Evolutionary conservation across 2,888 invertebrate genomes (phyloP).

Genomic region (Pammene aurita): DNA sequence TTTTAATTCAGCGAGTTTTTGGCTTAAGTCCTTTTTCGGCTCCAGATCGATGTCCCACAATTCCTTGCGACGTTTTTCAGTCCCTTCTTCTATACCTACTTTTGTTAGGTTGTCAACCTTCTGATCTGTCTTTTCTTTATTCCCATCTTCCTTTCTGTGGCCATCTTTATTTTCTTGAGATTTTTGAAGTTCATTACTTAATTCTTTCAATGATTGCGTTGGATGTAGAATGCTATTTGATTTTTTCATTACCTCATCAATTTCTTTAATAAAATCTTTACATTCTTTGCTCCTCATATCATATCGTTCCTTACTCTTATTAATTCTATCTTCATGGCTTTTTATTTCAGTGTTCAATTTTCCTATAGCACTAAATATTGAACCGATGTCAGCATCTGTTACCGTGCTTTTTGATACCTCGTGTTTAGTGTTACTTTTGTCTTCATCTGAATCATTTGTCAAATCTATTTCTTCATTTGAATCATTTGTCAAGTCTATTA

Average conservation of each 20-base stretch:
- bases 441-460: conserved; percentile 16
- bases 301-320: conserved; percentile 64
- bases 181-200: conserved; percentile 39
- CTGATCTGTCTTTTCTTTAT: neutral
- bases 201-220: conserved; percentile 24
- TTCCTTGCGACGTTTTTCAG: conserved; percentile 57
- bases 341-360: conserved; percentile 68
- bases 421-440: conserved; percentile 27
- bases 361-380: conserved; percentile 69
- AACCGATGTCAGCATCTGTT: conserved; percentile 65
- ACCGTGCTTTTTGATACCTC: conserved; percentile 47
- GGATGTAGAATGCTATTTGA: conserved; percentile 72
- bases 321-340: conserved; percentile 70
- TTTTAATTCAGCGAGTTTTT: conserved; percentile 55
- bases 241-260: conserved; percentile 68
- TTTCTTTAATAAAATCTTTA: conserved; percentile 71
- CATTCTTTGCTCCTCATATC: conserved; percentile 70
- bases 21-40: conserved; percentile 52
- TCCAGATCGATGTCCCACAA: conserved; percentile 62
- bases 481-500: conserved; percentile 43
- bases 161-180: conserved; percentile 5
- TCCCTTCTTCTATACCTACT: conserved; percentile 33
- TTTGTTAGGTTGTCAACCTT: conserved; percentile 15
- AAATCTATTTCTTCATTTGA: conserved; percentile 28
- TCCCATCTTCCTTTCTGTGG: neutral